Percentiles rank a stretch among this genome's conserved stretches.
These are phyloP conservation scores for Gonocerus acuteangulatus DNA, from an alignment of 2,888 invertebrate genomes.

Conservation along the genomic window DNA sequence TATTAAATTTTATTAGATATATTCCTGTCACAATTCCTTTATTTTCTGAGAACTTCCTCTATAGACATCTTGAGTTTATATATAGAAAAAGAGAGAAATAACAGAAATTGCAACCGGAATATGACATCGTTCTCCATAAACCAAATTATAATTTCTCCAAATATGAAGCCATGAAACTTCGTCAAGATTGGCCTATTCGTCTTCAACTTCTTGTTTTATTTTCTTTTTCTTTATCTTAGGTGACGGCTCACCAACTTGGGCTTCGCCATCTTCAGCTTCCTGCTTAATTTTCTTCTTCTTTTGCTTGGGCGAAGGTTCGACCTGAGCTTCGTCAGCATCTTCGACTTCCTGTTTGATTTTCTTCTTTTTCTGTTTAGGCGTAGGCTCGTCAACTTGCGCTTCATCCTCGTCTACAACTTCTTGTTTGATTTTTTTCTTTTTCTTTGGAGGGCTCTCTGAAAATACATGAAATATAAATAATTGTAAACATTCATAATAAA, in stretches of 20 bases:
- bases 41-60: too few species aligned
- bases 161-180: too few species aligned
- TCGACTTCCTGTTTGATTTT: constrained; percentile 39
- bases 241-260: constrained; percentile 41
- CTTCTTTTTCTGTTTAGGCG: constrained; percentile 42
- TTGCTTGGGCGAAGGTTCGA: constrained; percentile 34
- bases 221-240: too few species aligned
- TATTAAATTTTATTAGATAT: too few species aligned
- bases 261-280: constrained; percentile 36
- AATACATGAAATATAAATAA: neutral
- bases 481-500: neutral
- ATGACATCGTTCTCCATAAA: too few species aligned
- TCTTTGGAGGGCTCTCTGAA: constrained; percentile 31
- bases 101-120: too few species aligned
- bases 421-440: constrained; percentile 36
- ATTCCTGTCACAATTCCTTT: too few species aligned
- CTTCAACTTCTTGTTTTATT: too few species aligned
- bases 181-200: too few species aligned
- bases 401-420: constrained; percentile 21
- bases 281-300: constrained; percentile 39
- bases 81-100: too few species aligned
- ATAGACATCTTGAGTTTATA: too few species aligned
- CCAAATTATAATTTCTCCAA: too few species aligned
- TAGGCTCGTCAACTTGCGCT: constrained; percentile 35
- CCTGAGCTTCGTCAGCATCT: constrained; percentile 34